Evolutionary conservation across 2,113 vertebrate genomes (phyloP).

Genomic region (Rhinopomastus cyanomelas): DNA sequence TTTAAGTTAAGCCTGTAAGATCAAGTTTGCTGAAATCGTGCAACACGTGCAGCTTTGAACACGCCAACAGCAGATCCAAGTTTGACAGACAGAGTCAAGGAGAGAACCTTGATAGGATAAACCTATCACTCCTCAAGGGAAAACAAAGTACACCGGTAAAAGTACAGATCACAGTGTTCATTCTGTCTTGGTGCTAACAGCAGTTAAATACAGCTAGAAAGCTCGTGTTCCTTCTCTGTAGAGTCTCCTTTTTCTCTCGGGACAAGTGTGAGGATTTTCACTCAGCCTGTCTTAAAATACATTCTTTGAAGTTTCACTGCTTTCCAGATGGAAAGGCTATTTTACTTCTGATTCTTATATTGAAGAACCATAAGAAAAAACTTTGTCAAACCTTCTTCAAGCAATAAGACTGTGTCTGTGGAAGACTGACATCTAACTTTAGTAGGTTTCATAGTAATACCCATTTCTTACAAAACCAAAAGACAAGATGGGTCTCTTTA

Average conservation of each 20-base stretch:
- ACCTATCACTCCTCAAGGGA: background rate
- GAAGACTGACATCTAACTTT: background rate
- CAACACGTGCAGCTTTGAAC: conserved; percentile 70
- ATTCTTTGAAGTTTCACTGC: background rate
- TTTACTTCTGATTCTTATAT: background rate
- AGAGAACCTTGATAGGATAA: no score
- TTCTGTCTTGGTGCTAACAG: background rate
- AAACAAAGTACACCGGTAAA: background rate
- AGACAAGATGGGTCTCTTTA: no score
- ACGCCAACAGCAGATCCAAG: conserved; percentile 56
- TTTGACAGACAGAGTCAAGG: conserved; percentile 39
- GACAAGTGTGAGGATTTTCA: background rate
- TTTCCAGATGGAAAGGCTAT: background rate
- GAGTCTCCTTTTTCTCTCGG: background rate
- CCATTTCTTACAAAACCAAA: background rate
- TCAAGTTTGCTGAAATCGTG: conserved; percentile 72
- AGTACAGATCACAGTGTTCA: background rate
- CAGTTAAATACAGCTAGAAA: background rate
- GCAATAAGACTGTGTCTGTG: background rate
- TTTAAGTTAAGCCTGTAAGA: conserved; percentile 78
- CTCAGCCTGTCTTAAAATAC: background rate
- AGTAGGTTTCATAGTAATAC: background rate
- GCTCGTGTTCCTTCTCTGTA: background rate
- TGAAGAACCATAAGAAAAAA: background rate
- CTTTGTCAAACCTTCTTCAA: background rate